phyloP scores from a whole-genome alignment of 2,113 vertebrate species.

The Mobula birostris region DNA sequence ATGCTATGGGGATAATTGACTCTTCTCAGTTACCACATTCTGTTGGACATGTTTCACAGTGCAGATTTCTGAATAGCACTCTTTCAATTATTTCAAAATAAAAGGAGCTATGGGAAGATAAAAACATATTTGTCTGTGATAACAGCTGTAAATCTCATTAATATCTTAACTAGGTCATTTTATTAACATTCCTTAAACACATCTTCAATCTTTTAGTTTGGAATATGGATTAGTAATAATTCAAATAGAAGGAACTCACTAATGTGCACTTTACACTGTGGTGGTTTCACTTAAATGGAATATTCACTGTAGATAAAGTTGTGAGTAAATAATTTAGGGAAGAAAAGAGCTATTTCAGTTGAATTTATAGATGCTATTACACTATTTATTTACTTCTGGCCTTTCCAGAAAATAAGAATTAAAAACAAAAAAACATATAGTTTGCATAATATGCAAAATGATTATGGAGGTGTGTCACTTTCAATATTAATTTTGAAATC shows the following conservation, averaged over 20 bases:
- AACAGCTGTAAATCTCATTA: neutral
- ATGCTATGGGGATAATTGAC: neutral
- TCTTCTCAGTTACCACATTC: neutral
- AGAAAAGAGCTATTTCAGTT: neutral
- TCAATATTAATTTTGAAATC: neutral
- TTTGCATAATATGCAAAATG: neutral
- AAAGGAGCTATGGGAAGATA: neutral
- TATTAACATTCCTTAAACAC: neutral
- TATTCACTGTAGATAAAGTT: neutral
- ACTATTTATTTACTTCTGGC: neutral
- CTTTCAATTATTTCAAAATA: slow-evolving; percentile 1
- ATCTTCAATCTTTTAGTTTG: neutral
- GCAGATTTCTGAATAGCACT: neutral
- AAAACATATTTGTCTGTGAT: neutral
- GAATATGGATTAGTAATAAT: neutral
- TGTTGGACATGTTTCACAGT: neutral
- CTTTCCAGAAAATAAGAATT: neutral
- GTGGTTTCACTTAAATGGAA: neutral
- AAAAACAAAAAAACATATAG: neutral
- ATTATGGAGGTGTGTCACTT: neutral
- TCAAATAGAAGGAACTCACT: neutral
- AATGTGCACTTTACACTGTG: neutral
- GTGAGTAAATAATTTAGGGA: neutral
- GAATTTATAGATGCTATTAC: neutral
- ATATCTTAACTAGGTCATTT: neutral